Base-by-base conservation (phyloP, 2,797 vertebrate species). In the Danio albolineatus region DNA sequence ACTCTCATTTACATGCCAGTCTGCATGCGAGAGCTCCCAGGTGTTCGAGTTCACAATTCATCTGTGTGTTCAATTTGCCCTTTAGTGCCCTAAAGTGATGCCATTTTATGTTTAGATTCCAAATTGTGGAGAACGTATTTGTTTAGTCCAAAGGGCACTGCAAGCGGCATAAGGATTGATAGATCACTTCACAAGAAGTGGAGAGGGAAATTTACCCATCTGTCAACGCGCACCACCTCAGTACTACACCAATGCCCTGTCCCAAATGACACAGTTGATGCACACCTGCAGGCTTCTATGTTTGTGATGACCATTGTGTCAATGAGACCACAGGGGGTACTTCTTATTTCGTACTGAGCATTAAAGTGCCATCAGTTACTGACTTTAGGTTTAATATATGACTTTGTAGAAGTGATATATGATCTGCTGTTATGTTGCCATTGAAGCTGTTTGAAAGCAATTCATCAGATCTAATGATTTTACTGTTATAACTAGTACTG, bases 121-220 rank as follows among this genome's bases (percentile, higher is more conserved):
- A 53, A 69, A 51, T 69, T 53, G 10, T 36, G 13, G 28, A 69
- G 14, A 17, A 48, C 6, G 1, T 39, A 38, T 69, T 53, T 69
- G 16, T 13, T 53, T 69, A 17, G 28, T 51, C 46, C 46, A 69
- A 69, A 51, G 21, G 65, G 65, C 65, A 69, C 28, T 51, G 46
- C 46, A 69, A 51, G 38, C 3, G 4, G 28, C 28, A 51, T 38
- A 51, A 17, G 46, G 28, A 51, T n/a, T 69, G 65, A 69, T 7
- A 38, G 46, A 51, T 69, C 14, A 69, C 28, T 51, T 69, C 65
- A 69, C 46, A 51, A 6, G 28, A 38, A 6, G 14, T 51, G 14
- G 16, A 69, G 46, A 69, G 46, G 65, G 14, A 69, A n/a, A 51
- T 67, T 10, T 51, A 49, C 65, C 46, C 9, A 51, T 69, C 28